These are phyloP conservation scores for Octodonta nipae DNA, from an alignment of 2,888 invertebrate species.

Conservation along the genomic window DNA sequence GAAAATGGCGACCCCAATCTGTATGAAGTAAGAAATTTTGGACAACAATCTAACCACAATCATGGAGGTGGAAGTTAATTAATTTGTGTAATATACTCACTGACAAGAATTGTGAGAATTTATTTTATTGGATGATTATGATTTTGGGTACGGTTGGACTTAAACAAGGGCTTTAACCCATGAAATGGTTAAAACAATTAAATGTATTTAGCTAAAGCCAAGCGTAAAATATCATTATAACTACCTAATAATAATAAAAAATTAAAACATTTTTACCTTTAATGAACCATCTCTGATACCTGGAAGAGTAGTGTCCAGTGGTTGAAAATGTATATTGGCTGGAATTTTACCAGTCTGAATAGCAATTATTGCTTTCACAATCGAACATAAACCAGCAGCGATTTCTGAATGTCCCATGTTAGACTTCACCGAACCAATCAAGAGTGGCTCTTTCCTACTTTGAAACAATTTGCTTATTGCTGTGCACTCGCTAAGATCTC, in stretches of 20 bases:
- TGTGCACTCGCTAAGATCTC: conserved; percentile 4
- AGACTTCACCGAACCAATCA: conserved; percentile 42
- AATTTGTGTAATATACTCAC: too few species aligned
- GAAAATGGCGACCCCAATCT: too few species aligned
- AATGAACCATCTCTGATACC: conserved; percentile 41
- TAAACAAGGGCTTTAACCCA: too few species aligned
- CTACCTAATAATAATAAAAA: background rate
- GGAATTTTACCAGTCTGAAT: conserved; percentile 56
- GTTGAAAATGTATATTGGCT: conserved; percentile 54
- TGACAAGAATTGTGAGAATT: too few species aligned
- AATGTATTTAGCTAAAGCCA: too few species aligned
- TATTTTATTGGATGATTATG: too few species aligned
- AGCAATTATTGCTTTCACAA: conserved; percentile 50
- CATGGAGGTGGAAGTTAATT: too few species aligned
- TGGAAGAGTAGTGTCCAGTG: conserved; percentile 40
- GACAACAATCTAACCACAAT: too few species aligned
- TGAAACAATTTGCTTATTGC: conserved; percentile 4
- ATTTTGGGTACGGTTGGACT: too few species aligned
- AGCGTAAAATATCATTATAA: too few species aligned
- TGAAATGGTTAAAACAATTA: too few species aligned
- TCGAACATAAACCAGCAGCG: conserved; percentile 39
- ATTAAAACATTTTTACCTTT: conserved; percentile 24
- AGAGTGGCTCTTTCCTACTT: conserved; percentile 40
- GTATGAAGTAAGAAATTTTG: too few species aligned
- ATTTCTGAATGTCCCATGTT: conserved; percentile 38